These are phyloP conservation scores for Champsocephalus gunnari DNA, from an alignment of 2,797 vertebrate genomes.

Conservation along the genomic window DNA sequence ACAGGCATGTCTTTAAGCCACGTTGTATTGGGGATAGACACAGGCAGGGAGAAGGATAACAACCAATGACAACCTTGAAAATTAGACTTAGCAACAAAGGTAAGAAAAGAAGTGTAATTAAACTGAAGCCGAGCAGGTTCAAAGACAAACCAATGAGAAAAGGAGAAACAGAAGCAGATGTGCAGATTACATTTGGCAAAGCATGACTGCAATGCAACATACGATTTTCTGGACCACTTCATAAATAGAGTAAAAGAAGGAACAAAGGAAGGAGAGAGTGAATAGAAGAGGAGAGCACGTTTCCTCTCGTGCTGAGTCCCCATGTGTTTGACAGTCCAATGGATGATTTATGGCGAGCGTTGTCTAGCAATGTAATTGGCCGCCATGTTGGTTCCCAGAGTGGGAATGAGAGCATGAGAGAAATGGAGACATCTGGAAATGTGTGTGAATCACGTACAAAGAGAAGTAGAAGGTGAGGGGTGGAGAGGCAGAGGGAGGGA, in stretches of 20 bases:
- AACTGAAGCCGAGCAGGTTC: constrained; percentile 29
- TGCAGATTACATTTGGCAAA: constrained; percentile 52
- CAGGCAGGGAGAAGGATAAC: constrained; percentile 17
- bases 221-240: constrained; percentile 34
- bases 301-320: constrained; percentile 67
- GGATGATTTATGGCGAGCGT: constrained; percentile 82
- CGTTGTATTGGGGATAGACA: constrained; percentile 26
- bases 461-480: constrained; percentile 28
- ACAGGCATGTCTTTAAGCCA: constrained; percentile 14
- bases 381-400: constrained; percentile 74
- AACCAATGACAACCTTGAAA: constrained; percentile 51
- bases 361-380: constrained; percentile 80
- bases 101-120: constrained; percentile 41
- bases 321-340: constrained; percentile 75
- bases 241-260: constrained; percentile 47
- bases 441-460: constrained; percentile 42
- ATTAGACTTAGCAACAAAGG: constrained; percentile 41
- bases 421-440: constrained; percentile 53
- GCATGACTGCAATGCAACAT: constrained; percentile 48
- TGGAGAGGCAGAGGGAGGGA: constrained; percentile 1
- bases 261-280: constrained; percentile 54
- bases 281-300: constrained; percentile 46
- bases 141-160: constrained; percentile 36
- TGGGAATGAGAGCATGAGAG: constrained; percentile 58
- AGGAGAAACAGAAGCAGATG: constrained; percentile 38